phyloP scores from a whole-genome alignment of 2,888 invertebrate genomes.

The Andrena flavipes region DNA sequence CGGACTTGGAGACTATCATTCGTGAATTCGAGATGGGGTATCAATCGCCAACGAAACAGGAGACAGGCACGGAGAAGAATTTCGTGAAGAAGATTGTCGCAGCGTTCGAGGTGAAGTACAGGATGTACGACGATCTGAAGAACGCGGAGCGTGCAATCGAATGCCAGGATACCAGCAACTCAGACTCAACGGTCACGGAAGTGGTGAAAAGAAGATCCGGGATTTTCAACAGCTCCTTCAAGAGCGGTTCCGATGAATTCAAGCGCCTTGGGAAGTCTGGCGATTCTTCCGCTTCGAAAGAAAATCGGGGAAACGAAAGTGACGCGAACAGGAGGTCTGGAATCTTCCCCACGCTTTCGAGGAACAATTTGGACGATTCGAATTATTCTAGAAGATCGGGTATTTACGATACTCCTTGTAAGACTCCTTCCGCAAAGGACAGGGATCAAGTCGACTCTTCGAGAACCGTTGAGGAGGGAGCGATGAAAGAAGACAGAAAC shows the following conservation, averaged over 20 bases:
- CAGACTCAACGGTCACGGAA: accelerated
- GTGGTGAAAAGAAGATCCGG: neutral
- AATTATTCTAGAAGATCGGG: neutral
- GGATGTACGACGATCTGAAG: constrained; percentile 49
- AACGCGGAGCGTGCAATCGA: neutral
- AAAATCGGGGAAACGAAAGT: neutral
- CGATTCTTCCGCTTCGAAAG: neutral
- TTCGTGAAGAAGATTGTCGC: constrained; percentile 79
- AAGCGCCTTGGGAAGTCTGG: neutral
- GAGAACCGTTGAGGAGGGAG: neutral
- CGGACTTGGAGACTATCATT: constrained; percentile 71
- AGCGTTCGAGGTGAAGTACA: constrained; percentile 76
- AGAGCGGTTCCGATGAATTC: neutral
- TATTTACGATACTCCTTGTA: neutral
- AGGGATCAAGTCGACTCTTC: neutral
- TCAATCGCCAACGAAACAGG: constrained; percentile 65
- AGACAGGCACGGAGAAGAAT: constrained; percentile 43
- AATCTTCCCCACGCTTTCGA: neutral
- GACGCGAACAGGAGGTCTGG: neutral
- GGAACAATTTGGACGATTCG: neutral
- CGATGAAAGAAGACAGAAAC: neutral
- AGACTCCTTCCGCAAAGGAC: neutral
- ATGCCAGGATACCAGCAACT: neutral
- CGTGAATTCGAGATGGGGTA: constrained; percentile 73
- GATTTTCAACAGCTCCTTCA: constrained; percentile 1